Base-by-base conservation (phyloP, 2,113 vertebrate genomes). In the Callorhinus ursinus region DNA sequence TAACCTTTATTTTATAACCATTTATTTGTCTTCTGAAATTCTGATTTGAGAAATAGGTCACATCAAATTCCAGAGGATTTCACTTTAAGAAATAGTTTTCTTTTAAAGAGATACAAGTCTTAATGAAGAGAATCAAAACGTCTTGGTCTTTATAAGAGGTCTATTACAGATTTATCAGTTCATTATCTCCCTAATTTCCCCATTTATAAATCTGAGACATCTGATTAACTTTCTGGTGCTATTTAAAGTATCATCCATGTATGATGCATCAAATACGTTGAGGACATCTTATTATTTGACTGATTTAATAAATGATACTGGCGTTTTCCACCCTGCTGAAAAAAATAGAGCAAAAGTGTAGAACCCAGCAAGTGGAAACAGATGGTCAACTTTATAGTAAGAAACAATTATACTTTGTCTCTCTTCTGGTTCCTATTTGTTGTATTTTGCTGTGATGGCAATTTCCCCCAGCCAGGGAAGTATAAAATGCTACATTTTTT, bases 141-240 rank as follows among this genome's bases (percentile, higher is more conserved):
- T 98, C 98, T 98, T 93, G 97, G 92, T 98, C 97, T 98, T 98
- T 98, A 95, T 97, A 98, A 98, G 96, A 98, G 95, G 97, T 98
- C 98, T 98, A 98, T 98, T 98, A 98, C 98, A 98, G 98, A 98
- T 98, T 99, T 98, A 98, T 99, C 98, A 99, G 98, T 98, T 99
- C 98, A 99, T 98, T 98, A 98, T 98, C 98, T 98, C 98, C 94
- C 96, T 99, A 98, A 99, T 98, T 98, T 98, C 83, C 90, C 97
- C 97, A 98, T 98, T 98, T 98, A 98, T 98, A 98, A 98, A 98
- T 97, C 53, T 96, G 90, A 97, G 96, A 98, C 87, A 97, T 98
- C 98, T 98, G 98, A 99, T 98, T 98, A 99, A 98, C 96, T 98
- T 96, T 97, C 98, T 96, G 90, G 97, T 97, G 96, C 98, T 98